These are phyloP conservation scores for Mirounga angustirostris DNA, from an alignment of 2,113 vertebrate genomes.

Conservation along the genomic window DNA sequence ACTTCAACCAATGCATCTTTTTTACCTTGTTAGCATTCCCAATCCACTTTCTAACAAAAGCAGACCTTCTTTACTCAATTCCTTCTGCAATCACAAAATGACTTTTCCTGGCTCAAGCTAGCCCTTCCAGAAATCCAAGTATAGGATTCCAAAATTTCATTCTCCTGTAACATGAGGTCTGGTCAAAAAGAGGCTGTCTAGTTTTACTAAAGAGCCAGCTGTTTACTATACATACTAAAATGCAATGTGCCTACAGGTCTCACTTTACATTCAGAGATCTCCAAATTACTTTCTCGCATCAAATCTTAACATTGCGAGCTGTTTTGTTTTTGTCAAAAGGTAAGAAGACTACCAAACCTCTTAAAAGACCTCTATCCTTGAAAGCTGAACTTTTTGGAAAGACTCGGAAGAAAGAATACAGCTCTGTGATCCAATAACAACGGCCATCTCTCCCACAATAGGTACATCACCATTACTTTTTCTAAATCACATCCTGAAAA, in stretches of 20 bases:
- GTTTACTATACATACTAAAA: background rate
- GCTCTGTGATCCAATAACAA: background rate
- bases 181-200: background rate
- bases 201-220: background rate
- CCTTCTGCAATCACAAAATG: background rate
- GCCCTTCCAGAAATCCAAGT: constrained; percentile 13
- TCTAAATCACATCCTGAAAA: background rate
- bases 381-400: background rate
- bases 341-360: background rate
- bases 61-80: background rate
- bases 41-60: background rate
- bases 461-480: background rate
- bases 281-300: background rate
- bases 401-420: background rate
- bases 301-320: background rate
- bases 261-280: background rate
- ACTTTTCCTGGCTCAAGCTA: background rate
- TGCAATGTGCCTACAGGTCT: background rate
- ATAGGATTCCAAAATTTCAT: background rate
- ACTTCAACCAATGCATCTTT: background rate
- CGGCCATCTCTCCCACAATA: background rate
- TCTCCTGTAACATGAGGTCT: constrained; percentile 1
- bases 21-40: background rate
- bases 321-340: background rate
- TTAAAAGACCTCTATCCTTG: background rate